These are phyloP conservation scores for Setophaga kirtlandii DNA, from an alignment of 2,113 vertebrate species.

Conservation along the genomic window DNA sequence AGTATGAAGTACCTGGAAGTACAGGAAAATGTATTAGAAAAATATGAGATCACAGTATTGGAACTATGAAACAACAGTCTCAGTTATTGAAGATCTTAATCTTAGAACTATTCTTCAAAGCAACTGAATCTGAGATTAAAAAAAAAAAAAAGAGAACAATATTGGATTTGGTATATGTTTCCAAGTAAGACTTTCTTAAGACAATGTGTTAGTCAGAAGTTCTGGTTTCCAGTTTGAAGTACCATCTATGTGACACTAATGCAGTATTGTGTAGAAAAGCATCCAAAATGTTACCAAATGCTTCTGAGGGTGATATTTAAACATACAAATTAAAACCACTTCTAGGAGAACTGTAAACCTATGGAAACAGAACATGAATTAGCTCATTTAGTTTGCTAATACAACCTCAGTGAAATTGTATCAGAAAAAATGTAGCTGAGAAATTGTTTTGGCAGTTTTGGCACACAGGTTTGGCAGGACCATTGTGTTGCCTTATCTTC, in stretches of 20 bases:
- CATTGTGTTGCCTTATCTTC: fast-evolving
- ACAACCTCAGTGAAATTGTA: background rate
- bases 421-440: background rate
- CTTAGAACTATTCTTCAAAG: background rate
- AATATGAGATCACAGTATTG: background rate
- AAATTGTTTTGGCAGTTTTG: background rate
- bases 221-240: background rate
- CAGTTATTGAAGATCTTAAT: background rate
- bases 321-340: background rate
- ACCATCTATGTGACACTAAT: background rate
- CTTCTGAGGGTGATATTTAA: background rate
- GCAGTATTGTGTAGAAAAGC: background rate
- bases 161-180: background rate
- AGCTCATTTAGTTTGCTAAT: background rate
- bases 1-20: constrained; percentile 84
- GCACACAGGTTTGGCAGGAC: background rate
- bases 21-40: background rate
- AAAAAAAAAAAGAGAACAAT: background rate
- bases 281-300: background rate
- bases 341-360: background rate
- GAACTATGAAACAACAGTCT: background rate
- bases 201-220: background rate
- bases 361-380: background rate
- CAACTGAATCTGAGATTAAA: background rate
- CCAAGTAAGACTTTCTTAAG: background rate